Base-by-base conservation (phyloP, 2,797 vertebrate species). In the Ambastaia sidthimunki region DNA sequence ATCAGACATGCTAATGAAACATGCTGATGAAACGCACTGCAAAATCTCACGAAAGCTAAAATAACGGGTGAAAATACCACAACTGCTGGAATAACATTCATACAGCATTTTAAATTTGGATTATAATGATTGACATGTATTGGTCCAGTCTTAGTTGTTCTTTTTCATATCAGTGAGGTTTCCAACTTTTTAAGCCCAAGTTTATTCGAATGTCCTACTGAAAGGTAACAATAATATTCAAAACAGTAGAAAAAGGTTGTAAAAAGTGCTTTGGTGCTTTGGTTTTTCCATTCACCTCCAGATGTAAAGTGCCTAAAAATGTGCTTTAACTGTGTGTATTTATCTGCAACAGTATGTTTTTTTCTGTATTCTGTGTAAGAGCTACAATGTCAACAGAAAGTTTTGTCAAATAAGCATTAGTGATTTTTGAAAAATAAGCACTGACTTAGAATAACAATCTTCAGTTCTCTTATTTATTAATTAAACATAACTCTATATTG, bases 11-110 rank as follows among this genome's bases (percentile, higher is more conserved):
- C 86, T 87, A 86, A 87, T 68, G 84, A 78, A 88, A 89, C 87
- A 74, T 87, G 85, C 89, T 86, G 86, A 89, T 89, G 90, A 92
- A 92, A 86, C 86, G 86, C 90, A 93, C 91, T 18, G 66, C 76
- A 54, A 54, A 74, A 19, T 10, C 31, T 48, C n/a, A n/a, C 4
- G 9, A 57, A 57, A 57, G 19, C n/a, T 19, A 9, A 57, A 19
- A 57, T 57, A n/a, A 21, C 19, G 3, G 19, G 19, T 57, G n/a
- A 57, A 57, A 57, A 57, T 21, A 54, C 52, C 18, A 2, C 52
- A 21, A 34, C 7, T 15, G 28, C 16, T 63, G 60, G 60, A 34
- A 66, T 23, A 13, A n/a, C 16, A 67, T 44, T 73, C 10, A 25
- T 15, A 50, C 48, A n/a, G n/a, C n/a, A 16, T 37, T 37, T 37